These are phyloP conservation scores for Hydrolagus colliei DNA, from an alignment of 2,797 vertebrate genomes.

Conservation along the genomic window DNA sequence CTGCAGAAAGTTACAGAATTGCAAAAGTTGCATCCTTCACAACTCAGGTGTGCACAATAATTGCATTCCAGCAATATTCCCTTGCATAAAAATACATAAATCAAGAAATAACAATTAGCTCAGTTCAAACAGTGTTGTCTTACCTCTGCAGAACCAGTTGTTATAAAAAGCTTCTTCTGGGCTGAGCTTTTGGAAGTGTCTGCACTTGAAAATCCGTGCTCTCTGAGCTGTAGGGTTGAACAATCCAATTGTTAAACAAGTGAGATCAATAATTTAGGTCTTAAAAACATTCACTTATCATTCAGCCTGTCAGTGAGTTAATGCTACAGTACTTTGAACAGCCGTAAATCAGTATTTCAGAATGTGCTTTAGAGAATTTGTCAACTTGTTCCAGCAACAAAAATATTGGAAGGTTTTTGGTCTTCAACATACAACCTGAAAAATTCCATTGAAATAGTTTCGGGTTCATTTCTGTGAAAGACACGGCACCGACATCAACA, in stretches of 20 bases:
- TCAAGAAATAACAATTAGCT: background rate
- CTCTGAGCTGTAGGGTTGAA: background rate
- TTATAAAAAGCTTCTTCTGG: constrained; percentile 67
- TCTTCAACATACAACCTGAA: too few relatives aligned
- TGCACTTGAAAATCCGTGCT: constrained; percentile 1
- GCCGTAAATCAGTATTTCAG: background rate
- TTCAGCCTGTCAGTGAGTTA: background rate
- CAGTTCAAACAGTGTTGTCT: background rate
- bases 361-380: background rate
- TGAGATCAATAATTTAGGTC: background rate
- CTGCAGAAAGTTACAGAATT: too few relatives aligned
- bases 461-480: background rate
- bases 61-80: too few relatives aligned
- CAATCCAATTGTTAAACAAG: background rate
- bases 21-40: too few relatives aligned
- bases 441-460: background rate
- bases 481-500: background rate
- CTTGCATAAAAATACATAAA: constrained; percentile 26
- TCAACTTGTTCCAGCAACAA: background rate
- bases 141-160: constrained; percentile 63
- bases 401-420: background rate
- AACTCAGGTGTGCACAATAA: too few relatives aligned
- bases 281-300: background rate
- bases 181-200: background rate
- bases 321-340: background rate